These are phyloP conservation scores for Anthonomus grandis DNA, from an alignment of 1,140 invertebrate species.

Conservation along the genomic window DNA sequence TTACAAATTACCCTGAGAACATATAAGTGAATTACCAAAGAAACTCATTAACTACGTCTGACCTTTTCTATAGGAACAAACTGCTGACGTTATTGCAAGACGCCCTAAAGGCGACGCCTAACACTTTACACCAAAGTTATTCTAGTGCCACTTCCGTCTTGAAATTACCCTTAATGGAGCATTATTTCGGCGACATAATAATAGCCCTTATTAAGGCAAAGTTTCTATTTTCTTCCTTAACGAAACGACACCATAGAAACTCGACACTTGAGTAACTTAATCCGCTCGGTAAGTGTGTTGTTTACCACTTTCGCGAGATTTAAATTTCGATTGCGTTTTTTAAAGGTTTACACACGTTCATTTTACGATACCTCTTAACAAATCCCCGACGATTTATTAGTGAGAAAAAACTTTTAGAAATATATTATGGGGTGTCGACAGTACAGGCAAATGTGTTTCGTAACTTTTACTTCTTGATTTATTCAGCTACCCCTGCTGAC, in stretches of 20 bases:
- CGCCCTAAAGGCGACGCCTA: too few relatives aligned
- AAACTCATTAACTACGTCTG: too few relatives aligned
- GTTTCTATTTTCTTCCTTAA: slow-evolving; percentile 16
- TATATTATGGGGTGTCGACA: slow-evolving; percentile 25
- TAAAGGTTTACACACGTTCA: too few relatives aligned
- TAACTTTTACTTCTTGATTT: slow-evolving; percentile 27
- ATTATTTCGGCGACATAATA: slow-evolving; percentile 17
- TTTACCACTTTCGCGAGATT: slow-evolving; percentile 1
- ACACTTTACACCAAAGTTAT: slow-evolving; percentile 12
- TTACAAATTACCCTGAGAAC: too few relatives aligned
- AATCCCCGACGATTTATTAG: too few relatives aligned
- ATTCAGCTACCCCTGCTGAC: slow-evolving; percentile 12
- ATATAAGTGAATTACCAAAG: too few relatives aligned
- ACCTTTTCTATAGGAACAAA: too few relatives aligned
- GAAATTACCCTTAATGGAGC: slow-evolving; percentile 12
- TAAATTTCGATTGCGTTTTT: too few relatives aligned
- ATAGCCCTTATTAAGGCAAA: slow-evolving; percentile 15
- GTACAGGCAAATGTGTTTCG: slow-evolving; percentile 19
- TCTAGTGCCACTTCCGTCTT: slow-evolving; percentile 2
- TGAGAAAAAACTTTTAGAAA: slow-evolving; percentile 20
- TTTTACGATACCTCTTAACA: too few relatives aligned
- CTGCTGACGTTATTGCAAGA: too few relatives aligned
- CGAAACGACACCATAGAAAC: slow-evolving; percentile 8
- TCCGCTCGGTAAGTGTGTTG: neutral
- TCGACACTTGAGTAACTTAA: slow-evolving; percentile 14